Conservation (phyloP, 1,140 invertebrate genomes). For the Drosophila arawakana region DNA sequence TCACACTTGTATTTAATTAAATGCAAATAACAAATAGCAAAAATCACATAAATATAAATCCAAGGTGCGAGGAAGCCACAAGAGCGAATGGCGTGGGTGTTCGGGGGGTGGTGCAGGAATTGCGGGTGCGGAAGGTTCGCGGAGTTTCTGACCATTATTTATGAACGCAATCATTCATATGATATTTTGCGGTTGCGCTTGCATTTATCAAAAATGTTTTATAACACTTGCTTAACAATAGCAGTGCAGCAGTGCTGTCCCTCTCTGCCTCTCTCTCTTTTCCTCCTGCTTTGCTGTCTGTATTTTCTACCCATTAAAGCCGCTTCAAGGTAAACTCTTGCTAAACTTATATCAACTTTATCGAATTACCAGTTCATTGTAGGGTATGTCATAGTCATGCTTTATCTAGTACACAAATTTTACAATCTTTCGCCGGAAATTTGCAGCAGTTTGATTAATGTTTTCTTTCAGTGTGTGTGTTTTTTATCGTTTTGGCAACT, state of each 20-base stretch:
- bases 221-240: conserved; percentile 71
- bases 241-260: no score
- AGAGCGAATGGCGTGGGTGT: not conserved
- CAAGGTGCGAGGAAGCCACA: conserved; percentile 36
- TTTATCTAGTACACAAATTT: not conserved
- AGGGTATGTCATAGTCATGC: conserved; percentile 8
- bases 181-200: conserved; percentile 77
- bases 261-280: not conserved
- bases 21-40: conserved; percentile 77
- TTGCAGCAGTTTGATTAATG: conserved; percentile 37
- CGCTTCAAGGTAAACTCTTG: conserved; percentile 4
- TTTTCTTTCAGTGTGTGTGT: conserved; percentile 8
- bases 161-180: conserved; percentile 81
- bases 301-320: not conserved
- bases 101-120: not conserved
- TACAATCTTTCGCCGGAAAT: not conserved
- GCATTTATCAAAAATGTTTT: conserved; percentile 81
- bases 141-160: conserved; percentile 67
- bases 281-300: not conserved
- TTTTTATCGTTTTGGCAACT: conserved; percentile 39
- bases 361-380: not conserved
- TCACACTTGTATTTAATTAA: conserved; percentile 72
- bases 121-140: not conserved
- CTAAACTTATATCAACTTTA: not conserved
- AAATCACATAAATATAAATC: conserved; percentile 65